Evolutionary conservation across 1,140 invertebrate species (phyloP).

Genomic region (Thalassaphorura encarpata): DNA sequence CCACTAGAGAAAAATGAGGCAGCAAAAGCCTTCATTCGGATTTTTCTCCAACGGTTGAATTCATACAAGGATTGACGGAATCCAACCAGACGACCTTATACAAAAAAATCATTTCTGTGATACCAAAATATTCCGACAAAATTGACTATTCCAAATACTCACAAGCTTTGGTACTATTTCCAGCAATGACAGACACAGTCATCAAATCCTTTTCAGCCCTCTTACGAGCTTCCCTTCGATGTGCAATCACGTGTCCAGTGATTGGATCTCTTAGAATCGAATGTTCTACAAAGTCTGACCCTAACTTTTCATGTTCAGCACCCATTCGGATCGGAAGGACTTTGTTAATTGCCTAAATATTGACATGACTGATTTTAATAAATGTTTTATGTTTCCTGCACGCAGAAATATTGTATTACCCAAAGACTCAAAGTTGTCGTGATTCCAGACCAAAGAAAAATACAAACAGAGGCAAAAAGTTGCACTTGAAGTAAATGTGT

Average conservation of each 20-base stretch:
- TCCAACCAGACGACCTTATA: neutral
- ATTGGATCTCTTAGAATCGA: slow-evolving; percentile 18
- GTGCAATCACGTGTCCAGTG: slow-evolving; percentile 14
- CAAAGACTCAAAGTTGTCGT: slow-evolving; percentile 36
- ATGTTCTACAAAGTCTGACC: slow-evolving; percentile 30
- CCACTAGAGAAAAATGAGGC: neutral
- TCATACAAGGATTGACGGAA: neutral
- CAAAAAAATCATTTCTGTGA: neutral
- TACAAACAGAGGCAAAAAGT: slow-evolving; percentile 37
- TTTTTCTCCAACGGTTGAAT: neutral
- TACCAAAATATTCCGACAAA: neutral
- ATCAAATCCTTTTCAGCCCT: neutral
- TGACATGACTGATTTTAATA: no score
- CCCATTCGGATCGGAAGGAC: slow-evolving; percentile 40
- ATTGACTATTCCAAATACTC: no score
- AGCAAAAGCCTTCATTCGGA: neutral
- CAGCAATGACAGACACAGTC: slow-evolving; percentile 4
- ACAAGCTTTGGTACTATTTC: no score
- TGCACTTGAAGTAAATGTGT: slow-evolving; percentile 42
- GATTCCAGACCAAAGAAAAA: slow-evolving; percentile 38
- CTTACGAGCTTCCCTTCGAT: slow-evolving; percentile 3
- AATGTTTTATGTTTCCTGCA: no score
- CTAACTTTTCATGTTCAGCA: slow-evolving; percentile 39
- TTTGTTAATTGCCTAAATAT: slow-evolving; percentile 36
- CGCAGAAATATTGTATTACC: no score